phyloP scores from a whole-genome alignment of 2,797 vertebrate species.

The Chelonia mydas region DNA sequence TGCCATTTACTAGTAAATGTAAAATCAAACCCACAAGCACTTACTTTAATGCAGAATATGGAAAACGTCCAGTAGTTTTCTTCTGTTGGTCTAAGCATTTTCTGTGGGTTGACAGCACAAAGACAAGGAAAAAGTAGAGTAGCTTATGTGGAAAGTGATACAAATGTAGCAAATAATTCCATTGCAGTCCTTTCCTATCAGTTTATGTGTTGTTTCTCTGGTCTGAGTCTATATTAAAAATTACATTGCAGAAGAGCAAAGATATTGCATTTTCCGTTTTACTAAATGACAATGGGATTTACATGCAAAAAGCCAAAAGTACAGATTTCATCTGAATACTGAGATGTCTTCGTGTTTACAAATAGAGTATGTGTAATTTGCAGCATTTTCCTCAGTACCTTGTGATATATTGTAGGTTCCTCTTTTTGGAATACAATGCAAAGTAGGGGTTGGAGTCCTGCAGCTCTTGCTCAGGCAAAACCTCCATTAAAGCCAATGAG shows the following conservation, averaged over 20 bases:
- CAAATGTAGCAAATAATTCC: neutral
- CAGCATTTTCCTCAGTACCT: neutral
- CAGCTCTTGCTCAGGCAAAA: neutral
- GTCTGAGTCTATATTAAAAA: neutral
- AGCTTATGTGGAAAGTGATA: constrained; percentile 57
- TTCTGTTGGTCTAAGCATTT: neutral
- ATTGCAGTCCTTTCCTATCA: neutral
- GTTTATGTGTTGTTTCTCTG: constrained; percentile 9
- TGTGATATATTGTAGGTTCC: neutral
- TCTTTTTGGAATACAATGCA: neutral
- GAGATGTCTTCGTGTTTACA: neutral
- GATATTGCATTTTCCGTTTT: neutral
- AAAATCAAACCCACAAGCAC: constrained; percentile 37
- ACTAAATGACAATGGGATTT: constrained; percentile 25
- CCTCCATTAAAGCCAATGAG: neutral
- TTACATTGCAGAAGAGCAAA: neutral
- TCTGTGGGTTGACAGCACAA: neutral
- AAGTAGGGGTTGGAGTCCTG: neutral
- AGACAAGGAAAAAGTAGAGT: neutral
- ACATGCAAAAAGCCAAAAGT: neutral
- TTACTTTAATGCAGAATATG: constrained; percentile 50
- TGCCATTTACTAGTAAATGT: neutral
- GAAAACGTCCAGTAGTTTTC: constrained; percentile 19
- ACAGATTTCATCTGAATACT: neutral
- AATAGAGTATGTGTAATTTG: neutral